Base-by-base conservation (phyloP, 2,113 vertebrate genomes). In the Sturnus vulgaris region DNA sequence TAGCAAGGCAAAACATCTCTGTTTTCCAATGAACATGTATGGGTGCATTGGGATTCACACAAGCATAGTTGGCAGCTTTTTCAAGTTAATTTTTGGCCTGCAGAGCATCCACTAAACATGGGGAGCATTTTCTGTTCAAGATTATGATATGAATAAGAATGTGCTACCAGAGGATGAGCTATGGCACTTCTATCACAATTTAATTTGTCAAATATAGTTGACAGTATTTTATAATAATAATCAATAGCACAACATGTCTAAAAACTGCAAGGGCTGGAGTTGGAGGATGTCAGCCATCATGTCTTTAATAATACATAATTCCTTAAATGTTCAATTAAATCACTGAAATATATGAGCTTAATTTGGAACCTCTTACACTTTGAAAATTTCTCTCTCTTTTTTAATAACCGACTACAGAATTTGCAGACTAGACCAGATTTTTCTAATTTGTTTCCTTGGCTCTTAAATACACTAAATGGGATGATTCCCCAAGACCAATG, bases 41-140 rank as follows among this genome's bases (percentile, higher is more conserved):
- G 68, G 75, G 85, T 61, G 69, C 68, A 72, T 0, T 75, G 93
- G 92, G 95, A 96, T 93, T 92, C 92, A 71, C 79, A 82, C 71
- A 93, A 90, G 71, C 68, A 25, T 64, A 83, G 88, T 60, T 96
- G 96, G 93, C 94, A 97, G 94, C 80, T 93, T 94, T 88, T 92
- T 78, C 77, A 90, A 83, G 82, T 83, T 83, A 90, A 86, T 96
- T 92, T 77, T 95, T 96, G 95, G 96, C 88, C 94, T 88, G 87
- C 68, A 88, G 76, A 93, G 56, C 82, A 81, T 86, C 65, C 50
- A 49, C 39, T 60, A 81, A 91, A 86, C 75, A 82, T 60, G 64
- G 92, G 68, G 79, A 90, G 76, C 27, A 78, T 86, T 90, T 91
- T 88, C 60, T 89, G 50, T 70, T 90, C 68, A 78, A 92, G 60